phyloP scores from a whole-genome alignment of 2,888 invertebrate species.

The Xiphydria camelus region DNA sequence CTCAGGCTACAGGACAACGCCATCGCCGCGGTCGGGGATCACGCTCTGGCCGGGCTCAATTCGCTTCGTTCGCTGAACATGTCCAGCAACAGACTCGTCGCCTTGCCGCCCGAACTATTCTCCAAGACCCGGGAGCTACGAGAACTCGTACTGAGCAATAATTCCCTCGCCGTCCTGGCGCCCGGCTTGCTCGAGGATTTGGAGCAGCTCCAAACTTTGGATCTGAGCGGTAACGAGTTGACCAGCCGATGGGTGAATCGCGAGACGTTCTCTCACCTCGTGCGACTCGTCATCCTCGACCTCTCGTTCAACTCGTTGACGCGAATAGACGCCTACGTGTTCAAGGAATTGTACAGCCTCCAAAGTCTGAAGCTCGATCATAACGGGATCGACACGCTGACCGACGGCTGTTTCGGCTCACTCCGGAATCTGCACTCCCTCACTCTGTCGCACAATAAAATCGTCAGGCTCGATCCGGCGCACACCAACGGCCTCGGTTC shows the following conservation, averaged over 20 bases:
- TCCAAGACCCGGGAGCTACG: slow-evolving; percentile 72
- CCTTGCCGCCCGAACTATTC: slow-evolving; percentile 78
- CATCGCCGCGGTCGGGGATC: slow-evolving; percentile 73
- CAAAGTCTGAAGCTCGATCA: slow-evolving; percentile 76
- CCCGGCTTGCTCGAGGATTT: slow-evolving; percentile 75
- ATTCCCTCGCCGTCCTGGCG: slow-evolving; percentile 74
- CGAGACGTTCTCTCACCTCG: slow-evolving; percentile 76
- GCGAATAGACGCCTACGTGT: slow-evolving; percentile 71
- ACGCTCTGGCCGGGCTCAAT: slow-evolving; percentile 72
- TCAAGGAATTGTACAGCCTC: slow-evolving; percentile 74
- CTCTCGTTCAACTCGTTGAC: slow-evolving; percentile 73
- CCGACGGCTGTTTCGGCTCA: slow-evolving; percentile 74
- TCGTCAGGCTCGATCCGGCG: slow-evolving; percentile 69
- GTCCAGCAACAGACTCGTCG: slow-evolving; percentile 76
- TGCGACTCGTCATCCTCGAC: slow-evolving; percentile 74
- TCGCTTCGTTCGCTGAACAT: slow-evolving; percentile 74
- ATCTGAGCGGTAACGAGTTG: slow-evolving; percentile 74
- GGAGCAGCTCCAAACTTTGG: slow-evolving; percentile 73
- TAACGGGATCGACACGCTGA: slow-evolving; percentile 71
- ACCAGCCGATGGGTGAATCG: slow-evolving; percentile 78
- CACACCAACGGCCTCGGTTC: slow-evolving; percentile 76
- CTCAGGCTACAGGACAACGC: slow-evolving; percentile 77
- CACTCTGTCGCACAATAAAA: slow-evolving; percentile 73
- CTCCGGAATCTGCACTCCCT: slow-evolving; percentile 78
- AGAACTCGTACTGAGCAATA: slow-evolving; percentile 76